Conservation (phyloP, 1,140 invertebrate species). For the Saccostrea cuccullata region DNA sequence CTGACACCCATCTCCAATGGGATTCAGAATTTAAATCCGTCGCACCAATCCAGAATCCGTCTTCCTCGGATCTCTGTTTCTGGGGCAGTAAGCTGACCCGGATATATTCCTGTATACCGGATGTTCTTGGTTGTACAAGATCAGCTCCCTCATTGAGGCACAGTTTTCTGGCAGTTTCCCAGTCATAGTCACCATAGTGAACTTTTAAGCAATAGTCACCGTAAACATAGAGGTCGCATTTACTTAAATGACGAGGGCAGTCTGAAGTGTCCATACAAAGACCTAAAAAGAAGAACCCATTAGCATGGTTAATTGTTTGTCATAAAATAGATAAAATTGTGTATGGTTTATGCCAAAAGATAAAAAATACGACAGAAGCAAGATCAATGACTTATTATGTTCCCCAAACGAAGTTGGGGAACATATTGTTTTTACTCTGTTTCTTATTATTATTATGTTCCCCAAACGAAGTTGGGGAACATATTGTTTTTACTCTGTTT, state of each 20-base stretch:
- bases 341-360: no score
- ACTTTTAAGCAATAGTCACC: constrained; percentile 28
- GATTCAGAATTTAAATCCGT: constrained; percentile 25
- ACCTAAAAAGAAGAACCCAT: not conserved
- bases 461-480: no score
- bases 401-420: no score
- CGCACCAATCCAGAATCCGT: constrained; percentile 37
- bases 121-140: not conserved
- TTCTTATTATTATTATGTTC: no score
- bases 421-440: no score
- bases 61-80: not conserved
- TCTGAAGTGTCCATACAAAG: not conserved
- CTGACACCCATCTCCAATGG: constrained; percentile 29
- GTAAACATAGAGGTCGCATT: not conserved
- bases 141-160: not conserved
- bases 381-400: no score
- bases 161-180: constrained; percentile 16
- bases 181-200: not conserved
- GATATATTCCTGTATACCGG: constrained; percentile 5
- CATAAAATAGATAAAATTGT: no score
- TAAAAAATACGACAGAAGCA: no score
- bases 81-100: not conserved
- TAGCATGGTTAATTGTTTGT: not conserved
- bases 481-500: no score
- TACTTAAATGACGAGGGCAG: not conserved